Conservation (phyloP, 2,113 vertebrate genomes). For the Podilymbus podiceps region DNA sequence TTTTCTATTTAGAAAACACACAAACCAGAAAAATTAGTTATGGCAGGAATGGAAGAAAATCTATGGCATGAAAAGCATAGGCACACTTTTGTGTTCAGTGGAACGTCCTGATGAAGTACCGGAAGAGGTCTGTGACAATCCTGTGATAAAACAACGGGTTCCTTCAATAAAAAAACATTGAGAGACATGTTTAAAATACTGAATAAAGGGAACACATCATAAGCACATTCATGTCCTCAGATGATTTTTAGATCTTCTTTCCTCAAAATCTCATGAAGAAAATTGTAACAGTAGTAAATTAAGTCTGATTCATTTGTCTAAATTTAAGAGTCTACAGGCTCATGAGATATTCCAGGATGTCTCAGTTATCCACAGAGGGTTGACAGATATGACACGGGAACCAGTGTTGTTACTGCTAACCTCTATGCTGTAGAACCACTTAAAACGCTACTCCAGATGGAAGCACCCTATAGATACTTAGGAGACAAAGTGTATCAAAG, state of each 20-base stretch:
- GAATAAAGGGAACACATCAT: neutral
- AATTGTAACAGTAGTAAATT: neutral
- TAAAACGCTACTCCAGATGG: neutral
- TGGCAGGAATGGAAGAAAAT: neutral
- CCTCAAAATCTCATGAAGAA: neutral
- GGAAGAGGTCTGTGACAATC: neutral
- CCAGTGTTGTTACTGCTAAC: neutral
- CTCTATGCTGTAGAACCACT: neutral
- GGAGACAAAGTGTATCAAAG: neutral
- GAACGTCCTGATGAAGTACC: neutral
- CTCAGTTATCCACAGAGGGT: too few relatives aligned
- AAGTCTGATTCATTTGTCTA: neutral
- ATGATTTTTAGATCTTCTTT: neutral
- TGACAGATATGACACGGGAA: neutral
- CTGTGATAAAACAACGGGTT: neutral
- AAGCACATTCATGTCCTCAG: neutral
- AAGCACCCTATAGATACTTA: neutral
- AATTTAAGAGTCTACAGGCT: neutral
- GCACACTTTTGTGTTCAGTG: neutral
- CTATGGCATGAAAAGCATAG: neutral
- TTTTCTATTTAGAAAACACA: neutral
- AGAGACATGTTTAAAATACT: neutral
- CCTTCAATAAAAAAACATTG: neutral
- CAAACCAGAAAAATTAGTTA: neutral
- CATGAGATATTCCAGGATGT: neutral